phyloP scores from a whole-genome alignment of 1,140 invertebrate species.

The Pseudobourletiella spinata region DNA sequence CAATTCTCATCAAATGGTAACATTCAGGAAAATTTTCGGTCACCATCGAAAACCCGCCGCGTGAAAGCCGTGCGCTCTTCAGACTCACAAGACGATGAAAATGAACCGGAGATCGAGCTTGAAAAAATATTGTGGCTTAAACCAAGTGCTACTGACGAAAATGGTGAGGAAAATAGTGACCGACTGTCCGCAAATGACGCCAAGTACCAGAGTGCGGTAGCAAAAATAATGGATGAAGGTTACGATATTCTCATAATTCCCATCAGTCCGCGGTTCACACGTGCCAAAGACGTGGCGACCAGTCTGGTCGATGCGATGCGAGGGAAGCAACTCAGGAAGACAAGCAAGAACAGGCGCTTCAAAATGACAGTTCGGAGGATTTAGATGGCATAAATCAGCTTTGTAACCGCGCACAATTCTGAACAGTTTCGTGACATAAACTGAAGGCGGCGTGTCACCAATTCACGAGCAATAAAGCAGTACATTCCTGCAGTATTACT shows the following conservation, averaged over 20 bases:
- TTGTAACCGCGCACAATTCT: too few species aligned
- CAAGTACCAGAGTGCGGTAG: not conserved
- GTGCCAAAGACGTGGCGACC: not conserved
- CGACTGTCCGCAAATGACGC: too few species aligned
- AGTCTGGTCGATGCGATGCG: not conserved
- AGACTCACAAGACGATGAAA: not conserved
- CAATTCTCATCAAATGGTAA: too few species aligned
- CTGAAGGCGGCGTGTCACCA: too few species aligned
- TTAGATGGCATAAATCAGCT: too few species aligned
- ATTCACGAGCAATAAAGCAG: too few species aligned
- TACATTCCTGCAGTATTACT: too few species aligned
- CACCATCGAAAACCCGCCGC: not conserved
- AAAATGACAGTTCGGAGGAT: not conserved
- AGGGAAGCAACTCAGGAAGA: not conserved
- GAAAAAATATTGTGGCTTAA: not conserved
- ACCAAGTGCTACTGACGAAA: not conserved
- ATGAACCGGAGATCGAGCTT: not conserved
- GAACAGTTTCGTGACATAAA: too few species aligned
- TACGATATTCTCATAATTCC: not conserved
- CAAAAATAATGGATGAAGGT: not conserved
- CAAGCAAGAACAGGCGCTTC: not conserved
- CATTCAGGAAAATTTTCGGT: too few species aligned
- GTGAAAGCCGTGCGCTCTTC: not conserved
- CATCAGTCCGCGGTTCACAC: not conserved
- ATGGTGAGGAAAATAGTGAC: too few species aligned